Evolutionary conservation across 2,113 vertebrate species (phyloP).

Genomic region (Trinectes maculatus): DNA sequence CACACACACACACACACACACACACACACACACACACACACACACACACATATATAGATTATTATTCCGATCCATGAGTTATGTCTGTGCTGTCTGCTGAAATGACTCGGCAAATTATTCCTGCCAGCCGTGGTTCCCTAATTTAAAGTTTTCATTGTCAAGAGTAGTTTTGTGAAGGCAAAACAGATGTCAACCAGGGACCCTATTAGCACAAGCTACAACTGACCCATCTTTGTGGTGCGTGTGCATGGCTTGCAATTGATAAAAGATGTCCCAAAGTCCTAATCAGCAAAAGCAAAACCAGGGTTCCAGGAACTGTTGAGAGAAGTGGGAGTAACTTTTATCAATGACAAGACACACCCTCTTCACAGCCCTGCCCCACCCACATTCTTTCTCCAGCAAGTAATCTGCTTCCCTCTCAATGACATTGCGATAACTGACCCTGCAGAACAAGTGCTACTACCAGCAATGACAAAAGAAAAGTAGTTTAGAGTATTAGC

Average conservation of each 20-base stretch:
- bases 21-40: too few relatives aligned
- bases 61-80: too few relatives aligned
- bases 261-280: constrained; percentile 5
- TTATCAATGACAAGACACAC: constrained; percentile 73
- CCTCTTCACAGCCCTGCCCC: constrained; percentile 43
- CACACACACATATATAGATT: too few relatives aligned
- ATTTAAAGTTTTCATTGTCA: constrained; percentile 1
- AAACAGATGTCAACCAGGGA: not conserved
- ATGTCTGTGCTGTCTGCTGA: too few relatives aligned
- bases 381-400: constrained; percentile 72
- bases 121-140: not conserved
- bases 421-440: constrained; percentile 27
- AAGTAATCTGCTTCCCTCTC: constrained; percentile 40
- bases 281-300: constrained; percentile 72
- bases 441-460: constrained; percentile 31
- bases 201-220: not conserved
- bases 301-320: constrained; percentile 69
- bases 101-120: too few relatives aligned
- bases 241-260: not conserved
- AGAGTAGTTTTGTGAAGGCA: constrained; percentile 5
- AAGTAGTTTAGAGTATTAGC: not conserved
- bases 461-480: constrained; percentile 18
- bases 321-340: constrained; percentile 65
- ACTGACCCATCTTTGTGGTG: not conserved
- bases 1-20: too few relatives aligned